Evolutionary conservation across 2,888 invertebrate species (phyloP), one percentile per base, ranked within the genome.

Genomic region (Imbricaverruca yamaguchii): DNA sequence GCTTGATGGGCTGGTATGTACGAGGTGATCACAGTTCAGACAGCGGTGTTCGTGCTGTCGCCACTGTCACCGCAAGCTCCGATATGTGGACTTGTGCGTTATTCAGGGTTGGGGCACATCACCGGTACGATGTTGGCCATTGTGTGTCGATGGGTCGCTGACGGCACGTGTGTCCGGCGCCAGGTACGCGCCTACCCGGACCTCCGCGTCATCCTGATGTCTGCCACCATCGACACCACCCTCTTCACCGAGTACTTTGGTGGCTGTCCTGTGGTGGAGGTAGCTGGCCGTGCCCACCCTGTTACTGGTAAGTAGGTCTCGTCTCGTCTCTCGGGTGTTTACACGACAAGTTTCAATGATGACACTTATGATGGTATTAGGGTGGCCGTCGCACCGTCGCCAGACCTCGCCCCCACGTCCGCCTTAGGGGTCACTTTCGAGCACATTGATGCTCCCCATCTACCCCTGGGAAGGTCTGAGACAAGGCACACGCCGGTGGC

Each of bases 181-280:
- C 81, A 84, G 84, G 82, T 84, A 21, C 93, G 93, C 83, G 91
- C 93, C 0, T 97, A 95, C 88, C 96, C 96, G 0, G 95, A 98
- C 84, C 88, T 99, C 55, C 90, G 96, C 63, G 92, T 99, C 13
- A 93, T 99, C 81, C 91, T 99, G 59, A 98, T 99, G 98, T 98
- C 98, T 0, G 98, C 98, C 15, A 98, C 98, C 0, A 96, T 99
- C 69, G 98, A 99, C 85, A 97, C 96, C 0, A 91, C 93, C 0
- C 89, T 98, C 4, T 99, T 99, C 88, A 92, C 93, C 0, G 90
- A 92, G 56, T 99, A 98, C 88, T 99, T 98, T 88, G 95, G 94
- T 81, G 90, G 92, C 84, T 95, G 95, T 85, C 94, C 95, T 0
- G 93, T 98, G 0, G 91, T 99, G 84, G 96, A 97, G 89, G 92